Evolutionary conservation across 1,140 invertebrate species (phyloP), one percentile per base, ranked within the genome.

Genomic region (Neodiprion virginianus): DNA sequence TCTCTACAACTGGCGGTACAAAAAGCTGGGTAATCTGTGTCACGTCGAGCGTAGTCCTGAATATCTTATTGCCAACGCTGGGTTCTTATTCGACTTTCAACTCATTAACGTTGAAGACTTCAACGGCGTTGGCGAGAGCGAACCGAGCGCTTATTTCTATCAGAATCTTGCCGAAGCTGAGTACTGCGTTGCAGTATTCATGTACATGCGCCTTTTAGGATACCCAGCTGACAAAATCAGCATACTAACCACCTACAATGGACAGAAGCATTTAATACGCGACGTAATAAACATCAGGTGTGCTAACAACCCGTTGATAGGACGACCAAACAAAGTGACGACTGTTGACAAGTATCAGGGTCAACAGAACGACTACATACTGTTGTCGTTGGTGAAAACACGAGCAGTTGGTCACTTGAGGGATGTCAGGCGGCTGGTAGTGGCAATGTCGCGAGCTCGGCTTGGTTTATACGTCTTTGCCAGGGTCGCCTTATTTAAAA

Each of bases 271-370:
- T 89, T 90, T 99, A 21, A 96, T 99, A 48, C 88, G 97, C 47
- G 99, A 99, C 89, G 97, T 99, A 9, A 95, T 99, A 69, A 94
- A 97, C 79, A 95, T 96, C 69, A 85, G 84, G 82, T 99, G 98
- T 89, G 96, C 95, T 0, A 94, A 94, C 68, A 99, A 99, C 90
- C 96, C 98, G 0, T 90, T 99, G n/a, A 98, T 99, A 82, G 98
- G 98, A 9, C 89, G 93, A 78, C 98, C 99, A 0, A 93, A 96
- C 79, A 99, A 99, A 91, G 96, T 98, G 85, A 95, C 95, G 1
- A 99, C 99, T 8, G 99, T 99, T 11, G 99, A 99, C 87, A 99
- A 99, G 82, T 99, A 98, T 86, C 99, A 99, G 86, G 99, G 99
- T 75, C 98, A 99, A 84, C 99, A 99, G 87, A 99, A 99, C 88